Conservation (phyloP, 2,797 vertebrate genomes). For the Dicrostonyx torquatus region DNA sequence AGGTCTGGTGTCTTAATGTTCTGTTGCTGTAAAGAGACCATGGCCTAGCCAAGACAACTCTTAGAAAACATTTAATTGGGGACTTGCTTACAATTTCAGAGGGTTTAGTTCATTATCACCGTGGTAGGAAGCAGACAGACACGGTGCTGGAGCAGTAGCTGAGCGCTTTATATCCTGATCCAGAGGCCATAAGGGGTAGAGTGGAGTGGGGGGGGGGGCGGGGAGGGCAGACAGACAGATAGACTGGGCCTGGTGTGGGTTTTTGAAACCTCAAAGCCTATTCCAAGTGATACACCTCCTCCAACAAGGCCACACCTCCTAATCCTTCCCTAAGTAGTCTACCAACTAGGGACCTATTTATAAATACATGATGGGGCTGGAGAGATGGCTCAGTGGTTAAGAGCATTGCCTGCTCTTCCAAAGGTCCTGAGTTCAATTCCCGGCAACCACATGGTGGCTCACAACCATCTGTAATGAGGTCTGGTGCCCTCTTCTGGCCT, state of each 20-base stretch:
- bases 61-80: not conserved
- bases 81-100: not conserved
- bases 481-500: too few species aligned
- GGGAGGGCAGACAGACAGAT: not conserved
- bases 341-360: not conserved
- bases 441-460: too few species aligned
- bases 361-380: not conserved
- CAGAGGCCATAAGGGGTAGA: not conserved
- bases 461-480: too few species aligned
- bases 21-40: not conserved
- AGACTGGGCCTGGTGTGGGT: not conserved
- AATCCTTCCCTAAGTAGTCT: not conserved
- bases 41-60: not conserved
- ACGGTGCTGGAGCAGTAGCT: not conserved
- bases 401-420: too few species aligned
- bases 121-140: not conserved
- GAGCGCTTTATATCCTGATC: not conserved
- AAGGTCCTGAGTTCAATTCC: too few species aligned
- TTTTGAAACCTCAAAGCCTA: not conserved
- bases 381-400: too few species aligned
- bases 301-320: not conserved
- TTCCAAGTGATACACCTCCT: not conserved
- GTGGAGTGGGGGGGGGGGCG: not conserved
- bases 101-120: not conserved
- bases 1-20: not conserved